These are phyloP conservation scores for Callipepla californica DNA, from an alignment of 2,113 vertebrate species.

Conservation along the genomic window DNA sequence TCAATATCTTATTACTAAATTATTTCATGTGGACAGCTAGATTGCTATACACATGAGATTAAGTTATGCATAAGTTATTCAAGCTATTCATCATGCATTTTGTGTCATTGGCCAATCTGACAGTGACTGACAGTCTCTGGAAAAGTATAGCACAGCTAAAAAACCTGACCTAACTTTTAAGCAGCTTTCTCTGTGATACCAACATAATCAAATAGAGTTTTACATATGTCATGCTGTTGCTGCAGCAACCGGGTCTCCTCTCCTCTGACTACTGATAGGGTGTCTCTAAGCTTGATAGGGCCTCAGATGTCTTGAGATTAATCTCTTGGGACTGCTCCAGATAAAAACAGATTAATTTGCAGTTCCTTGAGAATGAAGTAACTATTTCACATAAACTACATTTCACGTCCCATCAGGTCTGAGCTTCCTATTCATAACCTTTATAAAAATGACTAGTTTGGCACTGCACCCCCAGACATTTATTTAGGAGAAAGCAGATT, in stretches of 20 bases:
- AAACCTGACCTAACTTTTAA: constrained; percentile 20
- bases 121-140: neutral
- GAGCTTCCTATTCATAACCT: neutral
- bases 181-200: neutral
- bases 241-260: constrained; percentile 23
- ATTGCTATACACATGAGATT: neutral
- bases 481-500: neutral
- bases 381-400: neutral
- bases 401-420: neutral
- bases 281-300: neutral
- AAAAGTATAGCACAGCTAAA: neutral
- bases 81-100: neutral
- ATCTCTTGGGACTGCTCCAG: neutral
- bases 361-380: neutral
- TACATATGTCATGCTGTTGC: constrained; percentile 4
- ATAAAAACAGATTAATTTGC: neutral
- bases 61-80: neutral
- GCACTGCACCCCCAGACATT: neutral
- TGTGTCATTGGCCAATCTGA: neutral
- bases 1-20: neutral
- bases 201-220: neutral
- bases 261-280: neutral
- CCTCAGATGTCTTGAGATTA: neutral
- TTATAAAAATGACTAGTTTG: neutral
- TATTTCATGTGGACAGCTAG: neutral